A percentile compares a stretch with the other conserved stretches of the same genome.
phyloP scores from a whole-genome alignment of 2,888 invertebrate species.

The Capitulum mitella region DNA sequence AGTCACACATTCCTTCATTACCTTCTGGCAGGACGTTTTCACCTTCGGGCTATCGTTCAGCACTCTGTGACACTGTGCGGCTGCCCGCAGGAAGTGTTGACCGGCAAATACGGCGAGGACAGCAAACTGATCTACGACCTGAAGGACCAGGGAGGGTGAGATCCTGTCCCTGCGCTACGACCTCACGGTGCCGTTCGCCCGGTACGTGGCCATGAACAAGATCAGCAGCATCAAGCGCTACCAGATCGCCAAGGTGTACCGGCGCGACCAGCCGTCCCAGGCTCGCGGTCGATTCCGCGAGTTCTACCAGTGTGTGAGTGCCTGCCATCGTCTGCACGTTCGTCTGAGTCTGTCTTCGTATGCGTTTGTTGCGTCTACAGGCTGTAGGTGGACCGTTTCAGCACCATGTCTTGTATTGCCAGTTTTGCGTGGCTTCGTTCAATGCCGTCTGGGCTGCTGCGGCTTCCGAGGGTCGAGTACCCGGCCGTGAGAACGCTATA shows the following conservation, averaged over 20 bases:
- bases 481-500: too few relatives aligned
- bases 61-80: too few relatives aligned
- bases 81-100: slow-evolving; percentile 75
- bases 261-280: slow-evolving; percentile 96
- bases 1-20: too few relatives aligned
- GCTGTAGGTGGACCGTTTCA: background rate
- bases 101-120: slow-evolving; percentile 99
- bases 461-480: too few relatives aligned
- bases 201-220: slow-evolving; percentile 97
- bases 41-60: too few relatives aligned
- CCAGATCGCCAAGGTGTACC: slow-evolving; percentile 97
- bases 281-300: slow-evolving; percentile 81
- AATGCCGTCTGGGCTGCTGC: background rate
- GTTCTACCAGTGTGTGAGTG: slow-evolving; percentile 98
- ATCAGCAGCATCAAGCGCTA: slow-evolving; percentile 88
- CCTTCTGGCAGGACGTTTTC: too few relatives aligned
- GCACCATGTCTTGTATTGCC: too few relatives aligned
- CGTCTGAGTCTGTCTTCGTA: too few relatives aligned
- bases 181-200: slow-evolving; percentile 93
- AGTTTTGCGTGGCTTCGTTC: background rate
- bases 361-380: background rate
- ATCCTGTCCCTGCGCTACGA: slow-evolving; percentile 92
- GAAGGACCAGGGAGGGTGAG: slow-evolving; percentile 97
- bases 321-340: too few relatives aligned
- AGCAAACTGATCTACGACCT: slow-evolving; percentile 97